phyloP scores from a whole-genome alignment of 2,797 vertebrate species.

The Uromys caudimaculatus region DNA sequence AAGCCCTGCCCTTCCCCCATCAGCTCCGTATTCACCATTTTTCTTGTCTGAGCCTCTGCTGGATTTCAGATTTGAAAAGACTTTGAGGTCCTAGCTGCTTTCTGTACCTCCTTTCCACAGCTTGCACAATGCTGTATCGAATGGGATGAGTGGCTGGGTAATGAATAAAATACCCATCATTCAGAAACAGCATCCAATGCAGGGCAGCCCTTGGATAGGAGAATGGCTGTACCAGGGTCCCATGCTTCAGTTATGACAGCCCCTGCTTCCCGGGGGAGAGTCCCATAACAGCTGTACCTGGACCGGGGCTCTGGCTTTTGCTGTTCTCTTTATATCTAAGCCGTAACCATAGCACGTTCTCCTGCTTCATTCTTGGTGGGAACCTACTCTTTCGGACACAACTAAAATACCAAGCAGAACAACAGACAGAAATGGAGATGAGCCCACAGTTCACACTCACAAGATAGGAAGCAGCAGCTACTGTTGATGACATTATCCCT shows the following conservation, averaged over 20 bases:
- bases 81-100: background rate
- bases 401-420: background rate
- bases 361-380: background rate
- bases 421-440: background rate
- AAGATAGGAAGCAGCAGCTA: background rate
- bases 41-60: background rate
- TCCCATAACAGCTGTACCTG: fast-evolving
- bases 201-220: background rate
- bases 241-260: background rate
- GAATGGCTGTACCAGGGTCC: background rate
- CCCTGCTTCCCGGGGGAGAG: background rate
- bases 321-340: background rate
- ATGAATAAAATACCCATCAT: background rate
- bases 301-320: background rate
- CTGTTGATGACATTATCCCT: too few species aligned
- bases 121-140: background rate
- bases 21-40: background rate
- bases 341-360: background rate
- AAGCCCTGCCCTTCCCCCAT: background rate
- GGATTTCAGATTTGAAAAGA: background rate
- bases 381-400: background rate
- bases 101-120: background rate
- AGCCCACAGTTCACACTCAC: background rate
- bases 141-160: background rate
- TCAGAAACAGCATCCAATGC: background rate